A percentile compares a stretch with the other conserved stretches of the same genome.
phyloP scores from a whole-genome alignment of 1,140 invertebrate species.

The Drosophila albomicans region DNA sequence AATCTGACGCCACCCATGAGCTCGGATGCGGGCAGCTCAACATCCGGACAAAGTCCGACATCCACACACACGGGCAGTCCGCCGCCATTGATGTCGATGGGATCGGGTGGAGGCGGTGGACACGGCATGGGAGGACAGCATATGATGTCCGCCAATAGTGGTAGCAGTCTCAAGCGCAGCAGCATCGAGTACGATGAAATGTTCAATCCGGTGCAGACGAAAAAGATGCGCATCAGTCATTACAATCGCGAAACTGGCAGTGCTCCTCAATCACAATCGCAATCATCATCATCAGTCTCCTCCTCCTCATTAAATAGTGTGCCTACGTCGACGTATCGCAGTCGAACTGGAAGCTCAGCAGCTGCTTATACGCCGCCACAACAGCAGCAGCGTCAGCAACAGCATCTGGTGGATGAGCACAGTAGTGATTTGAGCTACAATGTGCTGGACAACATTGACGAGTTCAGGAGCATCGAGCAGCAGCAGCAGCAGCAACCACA shows the following conservation, averaged over 20 bases:
- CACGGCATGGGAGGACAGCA: slow-evolving; percentile 8
- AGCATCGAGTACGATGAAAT: slow-evolving; percentile 86
- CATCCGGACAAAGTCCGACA: slow-evolving; percentile 89
- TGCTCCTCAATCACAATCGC: not conserved
- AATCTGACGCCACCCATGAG: slow-evolving; percentile 94
- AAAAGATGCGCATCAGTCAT: slow-evolving; percentile 93
- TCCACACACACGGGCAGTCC: slow-evolving; percentile 89
- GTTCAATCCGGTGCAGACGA: slow-evolving; percentile 85
- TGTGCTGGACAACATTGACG: slow-evolving; percentile 78
- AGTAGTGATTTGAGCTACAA: slow-evolving; percentile 77
- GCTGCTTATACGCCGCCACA: slow-evolving; percentile 68
- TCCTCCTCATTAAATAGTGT: slow-evolving; percentile 13
- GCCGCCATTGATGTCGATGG: slow-evolving; percentile 83
- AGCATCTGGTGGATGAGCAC: slow-evolving; percentile 72
- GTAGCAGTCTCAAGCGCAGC: slow-evolving; percentile 84
- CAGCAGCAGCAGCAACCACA: slow-evolving; percentile 47
- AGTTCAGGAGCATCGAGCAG: slow-evolving; percentile 64
- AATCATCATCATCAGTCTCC: slow-evolving; percentile 8
- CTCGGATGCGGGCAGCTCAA: slow-evolving; percentile 89
- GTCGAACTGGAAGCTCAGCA: slow-evolving; percentile 29
- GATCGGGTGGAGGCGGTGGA: slow-evolving; percentile 66
- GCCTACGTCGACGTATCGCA: slow-evolving; percentile 56
- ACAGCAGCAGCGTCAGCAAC: slow-evolving; percentile 55
- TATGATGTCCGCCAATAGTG: slow-evolving; percentile 84
- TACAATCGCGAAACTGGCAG: slow-evolving; percentile 86